A percentile compares a stretch with the other conserved stretches of the same genome.
Evolutionary conservation across 2,888 invertebrate species (phyloP).

Genomic region (Daptonema setosum): DNA sequence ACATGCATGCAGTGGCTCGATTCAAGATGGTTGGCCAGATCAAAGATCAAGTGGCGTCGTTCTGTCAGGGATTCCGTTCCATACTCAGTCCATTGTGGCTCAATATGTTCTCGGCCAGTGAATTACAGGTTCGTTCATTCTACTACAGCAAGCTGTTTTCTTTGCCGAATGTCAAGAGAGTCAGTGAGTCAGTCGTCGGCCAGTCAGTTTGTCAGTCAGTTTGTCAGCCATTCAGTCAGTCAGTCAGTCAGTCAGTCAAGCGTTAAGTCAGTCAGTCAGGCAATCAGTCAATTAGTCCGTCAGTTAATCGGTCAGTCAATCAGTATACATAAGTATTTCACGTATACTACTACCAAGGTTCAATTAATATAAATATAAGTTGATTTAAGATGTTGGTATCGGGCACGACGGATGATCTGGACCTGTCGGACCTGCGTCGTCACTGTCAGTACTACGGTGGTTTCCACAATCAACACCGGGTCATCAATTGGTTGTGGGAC

Average conservation of each 20-base stretch:
- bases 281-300: too few species aligned
- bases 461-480: constrained; percentile 88
- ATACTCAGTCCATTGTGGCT: constrained; percentile 87
- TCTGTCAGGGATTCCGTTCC: constrained; percentile 81
- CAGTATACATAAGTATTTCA: too few species aligned
- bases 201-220: too few species aligned
- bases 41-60: constrained; percentile 81
- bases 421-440: constrained; percentile 40
- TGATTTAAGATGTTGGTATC: constrained; percentile 81
- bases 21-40: constrained; percentile 96
- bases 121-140: constrained; percentile 39
- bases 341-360: too few species aligned
- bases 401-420: constrained; percentile 78
- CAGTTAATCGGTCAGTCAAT: too few species aligned
- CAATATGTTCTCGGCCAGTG: constrained; percentile 76
- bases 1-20: constrained; percentile 93
- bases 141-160: too few species aligned
- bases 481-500: constrained; percentile 97
- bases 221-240: too few species aligned
- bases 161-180: too few species aligned
- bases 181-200: too few species aligned
- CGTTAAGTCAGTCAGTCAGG: too few species aligned
- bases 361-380: too few species aligned
- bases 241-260: too few species aligned
- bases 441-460: constrained; percentile 98